Evolutionary conservation across 1,140 invertebrate genomes (phyloP), one percentile per base, ranked within the genome.

Genomic region (Drosophila ficusphila): DNA sequence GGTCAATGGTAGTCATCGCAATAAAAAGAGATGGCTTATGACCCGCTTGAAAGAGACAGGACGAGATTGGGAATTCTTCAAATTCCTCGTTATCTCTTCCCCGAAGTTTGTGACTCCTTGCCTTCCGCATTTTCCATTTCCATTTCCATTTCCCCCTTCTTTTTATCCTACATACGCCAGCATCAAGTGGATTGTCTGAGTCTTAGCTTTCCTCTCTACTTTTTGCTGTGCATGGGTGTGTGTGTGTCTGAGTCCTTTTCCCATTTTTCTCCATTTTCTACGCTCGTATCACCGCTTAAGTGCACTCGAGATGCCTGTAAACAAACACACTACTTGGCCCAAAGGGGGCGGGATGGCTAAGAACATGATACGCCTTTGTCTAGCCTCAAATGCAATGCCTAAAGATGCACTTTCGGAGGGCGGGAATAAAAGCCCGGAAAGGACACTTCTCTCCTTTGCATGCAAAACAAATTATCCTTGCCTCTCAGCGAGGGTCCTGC

Each of bases 301-400:
- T 86, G 81, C 81, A 85, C 81, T 85, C 73, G 67, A 86, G 81
- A 76, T 85, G 61, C 57, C 76, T 85, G 81, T 85, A 85, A 86
- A 85, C 79, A 85, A 64, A 86, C 71, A 79, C 76, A 67, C 61
- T 56, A 51, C 48, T 64, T 34, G 49, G 48, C 46, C 42, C 44
- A 23, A 33, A 29, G 42, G 48, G n/a, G 46, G 19, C 16, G 29
- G 12, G 12, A 11, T 27, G 49, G 61, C 42, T 21, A 46, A 65
- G 74, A 74, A 86, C 72, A 76, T 86, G 76, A 86, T 86, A 86
- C 52, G 72, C 81, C 69, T 85, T 85, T 86, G 76, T 79, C 72
- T 79, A 76, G 72, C 60, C 68, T 47, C 49, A 57, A 65, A 46
- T 9, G 60, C 27, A 62, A 62, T 62, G 54, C 54, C 57, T 47